Evolutionary conservation across 2,797 vertebrate genomes (phyloP), one percentile per base, ranked within the genome.

Genomic region (Basileuterus tristriatus): DNA sequence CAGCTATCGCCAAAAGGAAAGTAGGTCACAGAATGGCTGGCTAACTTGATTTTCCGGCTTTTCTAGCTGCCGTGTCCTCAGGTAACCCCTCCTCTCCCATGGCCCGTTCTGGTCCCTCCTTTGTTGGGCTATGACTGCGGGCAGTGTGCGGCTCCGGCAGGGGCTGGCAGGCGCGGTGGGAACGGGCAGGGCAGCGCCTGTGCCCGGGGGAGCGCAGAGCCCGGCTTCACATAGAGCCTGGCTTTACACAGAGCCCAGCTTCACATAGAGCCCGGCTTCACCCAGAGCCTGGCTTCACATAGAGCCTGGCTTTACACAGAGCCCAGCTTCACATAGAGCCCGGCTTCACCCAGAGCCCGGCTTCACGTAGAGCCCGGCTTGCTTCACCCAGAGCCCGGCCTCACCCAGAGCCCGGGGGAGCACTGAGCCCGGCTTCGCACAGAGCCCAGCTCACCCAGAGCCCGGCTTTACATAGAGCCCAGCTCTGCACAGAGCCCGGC

Each of bases 1-100:
- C 95, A 88, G 95, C 60, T 47, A 95, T 94, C 20, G 41, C 94
- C 94, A 94, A 87, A 94, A 96, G 88, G 87, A 97, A 97, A 97
- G 95, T 96, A 96, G 96, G 95, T 97, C 96, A 95, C 59, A 49
- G 92, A 94, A 89, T 53, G 85, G 85, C 74, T 94, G 93, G 94
- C 91, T 96, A 97, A 93, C 96, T 96, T 1, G 95, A 96, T 96
- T 96, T 95, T 94, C 96, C 70, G 39, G 96, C 50, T 8, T 87
- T 90, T 27, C 94, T 58, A 58, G 94, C 89, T 2, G 70, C 67
- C 60, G 44, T 84, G 95, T 97, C 95, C 96, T 96, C 89, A 64
- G 2, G 9, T 95, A 92, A 96, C 96, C 96, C 80, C 87, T 69
- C 21, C 22, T 94, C 96, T 94, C 87, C 90, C 93, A 85, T 18